A percentile compares a stretch with the other conserved stretches of the same genome.
Conservation (phyloP, 2,797 vertebrate species). For the Nothura maculosa region DNA sequence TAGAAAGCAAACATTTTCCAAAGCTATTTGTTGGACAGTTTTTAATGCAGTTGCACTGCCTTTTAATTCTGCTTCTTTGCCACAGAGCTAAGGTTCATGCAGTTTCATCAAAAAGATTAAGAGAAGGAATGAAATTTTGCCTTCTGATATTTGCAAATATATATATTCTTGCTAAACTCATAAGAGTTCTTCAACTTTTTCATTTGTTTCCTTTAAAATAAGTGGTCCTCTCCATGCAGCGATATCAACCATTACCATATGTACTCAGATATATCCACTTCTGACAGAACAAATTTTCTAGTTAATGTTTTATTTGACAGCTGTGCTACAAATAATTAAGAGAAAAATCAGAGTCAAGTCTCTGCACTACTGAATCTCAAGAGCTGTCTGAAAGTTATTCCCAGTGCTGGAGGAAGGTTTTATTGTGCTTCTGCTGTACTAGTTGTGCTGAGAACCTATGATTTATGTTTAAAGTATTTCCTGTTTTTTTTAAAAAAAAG, state of each 20-base stretch:
- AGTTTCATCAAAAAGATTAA: conserved; percentile 45
- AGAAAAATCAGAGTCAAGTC: conserved; percentile 71
- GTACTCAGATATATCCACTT: conserved; percentile 71
- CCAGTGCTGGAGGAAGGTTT: conserved; percentile 70
- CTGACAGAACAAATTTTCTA: conserved; percentile 79
- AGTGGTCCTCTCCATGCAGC: conserved; percentile 41
- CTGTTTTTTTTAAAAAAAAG: conserved; percentile 58
- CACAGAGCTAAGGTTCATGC: not conserved
- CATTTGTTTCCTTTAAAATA: conserved; percentile 58
- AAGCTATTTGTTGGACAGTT: not conserved
- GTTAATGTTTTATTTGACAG: conserved; percentile 83
- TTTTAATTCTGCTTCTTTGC: conserved; percentile 15
- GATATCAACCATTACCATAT: conserved; percentile 62
- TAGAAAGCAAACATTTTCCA: conserved; percentile 38
- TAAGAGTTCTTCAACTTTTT: conserved; percentile 58
- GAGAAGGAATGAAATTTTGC: conserved; percentile 51
- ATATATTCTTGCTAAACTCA: conserved; percentile 64
- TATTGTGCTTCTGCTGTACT: conserved; percentile 73
- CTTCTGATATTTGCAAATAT: conserved; percentile 48
- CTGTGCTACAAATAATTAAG: conserved; percentile 78
- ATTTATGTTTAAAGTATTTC: conserved; percentile 79
- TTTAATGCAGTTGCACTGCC: not conserved
- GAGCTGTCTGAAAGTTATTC: conserved; percentile 76
- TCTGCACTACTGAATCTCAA: conserved; percentile 72
- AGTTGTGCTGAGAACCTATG: conserved; percentile 68